A percentile compares a stretch with the other conserved stretches of the same genome.
Evolutionary conservation across 2,797 vertebrate genomes (phyloP).

Genomic region (Meda fulgida): DNA sequence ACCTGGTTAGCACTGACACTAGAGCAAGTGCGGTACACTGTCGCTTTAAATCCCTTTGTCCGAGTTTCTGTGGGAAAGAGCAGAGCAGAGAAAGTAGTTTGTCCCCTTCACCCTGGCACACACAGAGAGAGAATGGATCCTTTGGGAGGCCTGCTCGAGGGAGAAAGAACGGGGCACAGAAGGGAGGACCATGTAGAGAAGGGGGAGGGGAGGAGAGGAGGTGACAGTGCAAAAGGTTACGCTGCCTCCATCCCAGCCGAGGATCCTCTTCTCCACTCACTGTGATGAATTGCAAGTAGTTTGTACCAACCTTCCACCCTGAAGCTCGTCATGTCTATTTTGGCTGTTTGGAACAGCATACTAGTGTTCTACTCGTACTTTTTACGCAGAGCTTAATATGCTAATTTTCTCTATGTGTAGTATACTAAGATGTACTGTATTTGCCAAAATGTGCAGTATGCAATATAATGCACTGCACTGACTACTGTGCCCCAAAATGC

Average conservation of each 20-base stretch:
- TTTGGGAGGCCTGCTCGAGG: slow-evolving; percentile 59
- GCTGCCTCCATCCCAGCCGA: slow-evolving; percentile 18
- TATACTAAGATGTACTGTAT: neutral
- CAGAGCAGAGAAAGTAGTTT: slow-evolving; percentile 57
- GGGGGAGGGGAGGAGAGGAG: slow-evolving; percentile 38
- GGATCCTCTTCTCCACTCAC: slow-evolving; percentile 37
- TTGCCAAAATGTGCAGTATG: neutral
- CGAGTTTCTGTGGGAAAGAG: slow-evolving; percentile 60
- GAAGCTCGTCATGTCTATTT: neutral
- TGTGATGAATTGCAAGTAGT: slow-evolving; percentile 42
- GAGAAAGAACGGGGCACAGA: slow-evolving; percentile 30
- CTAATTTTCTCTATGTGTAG: neutral
- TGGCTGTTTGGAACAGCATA: neutral
- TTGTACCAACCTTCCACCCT: slow-evolving; percentile 8
- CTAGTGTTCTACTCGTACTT: neutral
- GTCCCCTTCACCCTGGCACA: slow-evolving; percentile 62
- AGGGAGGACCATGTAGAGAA: slow-evolving; percentile 19
- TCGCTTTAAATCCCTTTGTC: slow-evolving; percentile 64
- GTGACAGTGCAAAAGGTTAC: slow-evolving; percentile 58
- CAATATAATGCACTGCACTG: neutral
- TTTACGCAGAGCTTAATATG: neutral
- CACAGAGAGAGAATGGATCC: slow-evolving; percentile 53
- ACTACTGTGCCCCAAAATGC: neutral
- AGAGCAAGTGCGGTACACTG: slow-evolving; percentile 34
- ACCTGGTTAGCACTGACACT: slow-evolving; percentile 34